Evolutionary conservation across 2,888 invertebrate genomes (phyloP).

Genomic region (Timema cristinae): DNA sequence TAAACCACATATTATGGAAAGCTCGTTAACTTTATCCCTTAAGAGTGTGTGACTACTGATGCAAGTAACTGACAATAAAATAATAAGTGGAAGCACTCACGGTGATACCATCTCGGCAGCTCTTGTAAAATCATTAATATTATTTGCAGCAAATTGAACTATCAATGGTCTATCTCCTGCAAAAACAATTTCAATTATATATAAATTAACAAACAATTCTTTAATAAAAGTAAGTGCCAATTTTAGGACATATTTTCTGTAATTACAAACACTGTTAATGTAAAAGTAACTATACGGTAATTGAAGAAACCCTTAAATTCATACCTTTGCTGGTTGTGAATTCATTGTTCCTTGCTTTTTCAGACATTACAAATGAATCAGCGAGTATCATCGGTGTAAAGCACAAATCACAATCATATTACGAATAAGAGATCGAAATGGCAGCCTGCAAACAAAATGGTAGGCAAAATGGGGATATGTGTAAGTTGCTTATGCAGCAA

Average conservation of each 20-base stretch:
- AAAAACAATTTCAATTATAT: constrained; percentile 2
- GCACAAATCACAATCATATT: constrained; percentile 81
- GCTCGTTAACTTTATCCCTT: too few species aligned
- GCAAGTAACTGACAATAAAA: too few species aligned
- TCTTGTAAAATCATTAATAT: constrained; percentile 72
- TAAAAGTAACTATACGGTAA: not conserved
- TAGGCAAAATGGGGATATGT: not conserved
- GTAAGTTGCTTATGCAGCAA: not conserved
- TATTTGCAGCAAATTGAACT: constrained; percentile 93
- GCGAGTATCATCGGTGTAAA: constrained; percentile 98
- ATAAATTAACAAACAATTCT: not conserved
- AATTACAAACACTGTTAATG: too few species aligned
- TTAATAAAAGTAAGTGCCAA: too few species aligned
- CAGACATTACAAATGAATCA: constrained; percentile 87
- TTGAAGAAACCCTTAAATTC: constrained; percentile 17
- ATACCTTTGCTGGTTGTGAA: constrained; percentile 64
- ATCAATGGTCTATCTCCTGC: constrained; percentile 78
- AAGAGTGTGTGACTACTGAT: too few species aligned
- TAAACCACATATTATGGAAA: too few species aligned
- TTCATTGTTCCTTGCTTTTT: constrained; percentile 78
- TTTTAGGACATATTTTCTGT: too few species aligned
- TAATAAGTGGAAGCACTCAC: constrained; percentile 46
- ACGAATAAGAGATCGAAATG: constrained; percentile 70
- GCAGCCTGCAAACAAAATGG: constrained; percentile 54
- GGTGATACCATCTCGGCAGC: constrained; percentile 81